phyloP scores from a whole-genome alignment of 2,888 invertebrate genomes.

The Synergus gifuensis region DNA sequence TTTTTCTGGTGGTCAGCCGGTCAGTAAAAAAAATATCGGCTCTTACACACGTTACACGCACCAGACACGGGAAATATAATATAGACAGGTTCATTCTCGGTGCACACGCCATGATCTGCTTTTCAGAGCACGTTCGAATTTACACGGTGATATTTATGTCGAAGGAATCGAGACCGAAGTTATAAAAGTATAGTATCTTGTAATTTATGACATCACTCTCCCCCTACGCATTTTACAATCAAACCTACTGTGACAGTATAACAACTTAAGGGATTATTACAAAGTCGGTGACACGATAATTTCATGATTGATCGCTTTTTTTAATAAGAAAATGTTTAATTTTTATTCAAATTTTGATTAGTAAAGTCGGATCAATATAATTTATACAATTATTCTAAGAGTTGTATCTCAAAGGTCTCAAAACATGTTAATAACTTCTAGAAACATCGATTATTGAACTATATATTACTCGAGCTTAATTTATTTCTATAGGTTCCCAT shows the following conservation, averaged over 20 bases:
- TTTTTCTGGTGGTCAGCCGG: constrained; percentile 9
- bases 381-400: no score
- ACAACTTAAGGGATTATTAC: not conserved
- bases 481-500: constrained; percentile 28
- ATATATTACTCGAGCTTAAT: not conserved
- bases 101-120: constrained; percentile 25
- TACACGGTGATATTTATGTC: constrained; percentile 35
- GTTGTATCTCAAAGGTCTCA: no score
- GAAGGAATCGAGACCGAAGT: constrained; percentile 29
- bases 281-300: not conserved
- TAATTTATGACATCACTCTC: constrained; percentile 21
- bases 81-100: constrained; percentile 31
- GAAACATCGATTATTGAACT: not conserved
- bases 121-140: constrained; percentile 38
- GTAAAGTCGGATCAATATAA: no score
- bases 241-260: constrained; percentile 14
- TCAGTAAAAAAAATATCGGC: not conserved
- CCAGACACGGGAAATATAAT: constrained; percentile 27
- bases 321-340: not conserved
- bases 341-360: not conserved
- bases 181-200: constrained; percentile 32
- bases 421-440: not conserved
- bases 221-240: constrained; percentile 11
- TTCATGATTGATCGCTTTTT: not conserved
- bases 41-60: not conserved